A percentile compares a stretch with the other conserved stretches of the same genome.
phyloP scores from a whole-genome alignment of 2,888 invertebrate species.

The Melinopterus prodromus region DNA sequence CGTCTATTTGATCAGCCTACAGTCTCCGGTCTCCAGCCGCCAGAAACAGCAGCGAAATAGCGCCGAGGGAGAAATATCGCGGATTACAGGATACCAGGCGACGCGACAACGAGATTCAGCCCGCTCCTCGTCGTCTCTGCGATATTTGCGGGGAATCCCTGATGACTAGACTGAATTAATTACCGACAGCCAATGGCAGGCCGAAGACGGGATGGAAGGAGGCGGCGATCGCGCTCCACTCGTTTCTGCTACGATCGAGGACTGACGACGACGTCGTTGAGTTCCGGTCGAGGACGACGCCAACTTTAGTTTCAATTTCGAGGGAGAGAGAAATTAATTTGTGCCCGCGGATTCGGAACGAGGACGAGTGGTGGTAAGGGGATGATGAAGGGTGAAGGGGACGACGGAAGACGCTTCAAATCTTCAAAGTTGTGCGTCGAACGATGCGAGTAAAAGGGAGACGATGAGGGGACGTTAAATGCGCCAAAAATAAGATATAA shows the following conservation, averaged over 20 bases:
- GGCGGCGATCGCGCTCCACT: constrained; percentile 24
- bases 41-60: constrained; percentile 29
- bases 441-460: not conserved
- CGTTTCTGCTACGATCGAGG: constrained; percentile 7
- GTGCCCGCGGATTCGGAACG: not conserved
- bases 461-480: not conserved
- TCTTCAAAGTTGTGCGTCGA: not conserved
- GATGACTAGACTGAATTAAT: constrained; percentile 54
- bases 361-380: not conserved
- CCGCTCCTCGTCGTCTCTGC: constrained; percentile 17
- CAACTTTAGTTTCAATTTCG: constrained; percentile 4
- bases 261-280: not conserved
- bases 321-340: not conserved
- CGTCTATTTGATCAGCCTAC: not conserved
- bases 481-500: not conserved
- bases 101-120: constrained; percentile 8
- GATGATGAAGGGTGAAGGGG: not conserved
- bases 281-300: not conserved
- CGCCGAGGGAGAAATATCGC: constrained; percentile 13
- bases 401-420: not conserved
- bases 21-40: not conserved
- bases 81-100: not conserved
- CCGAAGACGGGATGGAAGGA: constrained; percentile 22
- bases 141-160: constrained; percentile 53
- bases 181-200: constrained; percentile 49